phyloP scores from a whole-genome alignment of 2,888 invertebrate genomes.

The Ichneumoninae sp. region DNA sequence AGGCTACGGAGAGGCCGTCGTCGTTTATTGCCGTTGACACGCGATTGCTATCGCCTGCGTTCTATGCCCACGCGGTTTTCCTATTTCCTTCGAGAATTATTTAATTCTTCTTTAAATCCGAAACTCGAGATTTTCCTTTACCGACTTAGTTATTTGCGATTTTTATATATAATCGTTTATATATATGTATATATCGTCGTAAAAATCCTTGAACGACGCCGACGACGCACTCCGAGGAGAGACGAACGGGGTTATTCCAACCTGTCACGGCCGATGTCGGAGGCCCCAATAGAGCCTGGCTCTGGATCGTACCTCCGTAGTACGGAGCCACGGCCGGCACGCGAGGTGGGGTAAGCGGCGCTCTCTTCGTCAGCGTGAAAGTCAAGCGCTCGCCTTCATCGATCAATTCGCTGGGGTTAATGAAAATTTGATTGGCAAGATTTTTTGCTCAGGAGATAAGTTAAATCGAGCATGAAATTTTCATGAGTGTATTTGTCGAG shows the following conservation, averaged over 20 bases:
- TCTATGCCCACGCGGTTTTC: conserved; percentile 5
- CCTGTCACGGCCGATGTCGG: conserved; percentile 75
- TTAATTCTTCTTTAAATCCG: background rate
- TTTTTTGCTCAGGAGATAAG: background rate
- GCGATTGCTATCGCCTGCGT: background rate
- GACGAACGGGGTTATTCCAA: conserved; percentile 70
- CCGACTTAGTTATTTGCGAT: conserved; percentile 16
- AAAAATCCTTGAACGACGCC: conserved; percentile 45
- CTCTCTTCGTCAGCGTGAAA: conserved; percentile 46
- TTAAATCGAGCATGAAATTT: conserved; percentile 39
- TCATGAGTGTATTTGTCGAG: conserved; percentile 9
- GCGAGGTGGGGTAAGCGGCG: conserved; percentile 69
- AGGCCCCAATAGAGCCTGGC: conserved; percentile 72
- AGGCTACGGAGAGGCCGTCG: conserved; percentile 25
- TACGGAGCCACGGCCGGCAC: conserved; percentile 69
- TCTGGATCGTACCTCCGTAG: conserved; percentile 56
- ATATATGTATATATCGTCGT: conserved; percentile 24
- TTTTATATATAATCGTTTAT: background rate
- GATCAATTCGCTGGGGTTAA: conserved; percentile 24
- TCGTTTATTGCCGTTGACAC: conserved; percentile 16
- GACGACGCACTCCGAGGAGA: conserved; percentile 61
- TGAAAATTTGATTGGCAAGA: background rate
- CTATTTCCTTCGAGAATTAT: background rate
- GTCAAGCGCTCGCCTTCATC: conserved; percentile 67
- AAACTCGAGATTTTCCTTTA: background rate